A percentile compares a stretch with the other conserved stretches of the same genome.
Evolutionary conservation across 2,797 vertebrate genomes (phyloP).

Genomic region (Phrynocephalus guinanensis): DNA sequence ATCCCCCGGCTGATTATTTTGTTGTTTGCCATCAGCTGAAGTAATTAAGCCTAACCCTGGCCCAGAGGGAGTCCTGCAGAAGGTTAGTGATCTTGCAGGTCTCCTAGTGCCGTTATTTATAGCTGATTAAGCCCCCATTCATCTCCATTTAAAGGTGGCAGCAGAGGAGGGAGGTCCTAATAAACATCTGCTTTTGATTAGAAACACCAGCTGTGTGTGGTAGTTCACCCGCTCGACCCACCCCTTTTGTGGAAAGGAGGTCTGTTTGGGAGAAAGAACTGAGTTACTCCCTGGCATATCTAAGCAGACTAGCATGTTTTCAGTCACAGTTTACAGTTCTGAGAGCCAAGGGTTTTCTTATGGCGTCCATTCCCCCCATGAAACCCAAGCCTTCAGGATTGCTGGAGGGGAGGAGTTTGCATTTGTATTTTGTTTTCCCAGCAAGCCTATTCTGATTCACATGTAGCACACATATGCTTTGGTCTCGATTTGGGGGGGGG

Average conservation of each 20-base stretch:
- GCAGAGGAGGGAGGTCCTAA: slow-evolving; percentile 74
- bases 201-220: slow-evolving; percentile 74
- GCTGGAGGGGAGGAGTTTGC: slow-evolving; percentile 3
- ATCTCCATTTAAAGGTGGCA: slow-evolving; percentile 77
- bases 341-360: slow-evolving; percentile 7
- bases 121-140: slow-evolving; percentile 78
- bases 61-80: slow-evolving; percentile 72
- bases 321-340: slow-evolving; percentile 36
- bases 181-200: slow-evolving; percentile 78
- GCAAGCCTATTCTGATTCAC: slow-evolving; percentile 20
- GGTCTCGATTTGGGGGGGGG: slow-evolving; percentile 27
- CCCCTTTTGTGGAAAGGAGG: slow-evolving; percentile 48
- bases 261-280: background rate
- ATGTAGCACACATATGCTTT: background rate
- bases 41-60: slow-evolving; percentile 76
- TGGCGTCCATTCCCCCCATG: slow-evolving; percentile 42
- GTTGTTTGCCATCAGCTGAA: slow-evolving; percentile 71
- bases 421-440: no score
- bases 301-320: slow-evolving; percentile 53
- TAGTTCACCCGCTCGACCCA: slow-evolving; percentile 56
- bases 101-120: slow-evolving; percentile 74
- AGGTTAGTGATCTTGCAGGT: slow-evolving; percentile 75
- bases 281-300: slow-evolving; percentile 54
- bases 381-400: slow-evolving; percentile 32
- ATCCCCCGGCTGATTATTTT: slow-evolving; percentile 63